phyloP scores from a whole-genome alignment of 92 coral and sea anemone genomes.

The Zoanthus sansibaricus region DNA sequence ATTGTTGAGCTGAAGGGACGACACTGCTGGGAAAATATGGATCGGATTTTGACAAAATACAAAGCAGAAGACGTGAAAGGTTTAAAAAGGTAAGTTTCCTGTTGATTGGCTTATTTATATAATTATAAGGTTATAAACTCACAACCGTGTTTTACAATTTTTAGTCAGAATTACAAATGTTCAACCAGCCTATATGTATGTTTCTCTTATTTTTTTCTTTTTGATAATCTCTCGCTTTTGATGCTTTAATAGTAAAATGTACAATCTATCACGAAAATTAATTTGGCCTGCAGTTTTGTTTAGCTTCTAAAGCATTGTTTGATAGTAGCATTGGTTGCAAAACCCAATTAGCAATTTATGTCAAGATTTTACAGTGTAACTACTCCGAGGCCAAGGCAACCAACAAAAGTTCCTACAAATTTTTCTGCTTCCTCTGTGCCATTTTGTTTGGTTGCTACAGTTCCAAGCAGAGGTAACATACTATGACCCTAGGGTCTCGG shows the following conservation, averaged over 20 bases:
- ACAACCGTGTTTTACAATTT: constrained; percentile 41
- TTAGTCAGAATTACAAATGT: constrained; percentile 47
- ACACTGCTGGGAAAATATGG: constrained; percentile 58
- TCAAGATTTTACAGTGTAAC: background rate
- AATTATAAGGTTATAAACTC: constrained; percentile 36
- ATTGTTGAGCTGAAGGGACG: constrained; percentile 52
- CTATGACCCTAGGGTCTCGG: too few relatives aligned
- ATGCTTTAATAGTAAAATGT: too few relatives aligned
- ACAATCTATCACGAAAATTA: background rate
- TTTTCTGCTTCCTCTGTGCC: too few relatives aligned
- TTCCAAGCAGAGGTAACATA: too few relatives aligned
- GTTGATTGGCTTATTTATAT: constrained; percentile 36
- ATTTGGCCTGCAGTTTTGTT: constrained; percentile 55
- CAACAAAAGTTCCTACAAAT: too few relatives aligned
- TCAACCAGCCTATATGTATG: constrained; percentile 44
- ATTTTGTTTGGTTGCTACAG: too few relatives aligned
- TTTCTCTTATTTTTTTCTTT: constrained; percentile 51
- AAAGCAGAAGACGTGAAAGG: constrained; percentile 48
- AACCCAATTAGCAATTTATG: constrained; percentile 35
- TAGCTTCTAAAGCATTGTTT: constrained; percentile 19
- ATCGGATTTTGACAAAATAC: constrained; percentile 57
- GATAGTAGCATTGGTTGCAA: constrained; percentile 39
- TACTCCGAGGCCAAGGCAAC: background rate
- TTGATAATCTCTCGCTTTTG: constrained; percentile 54
- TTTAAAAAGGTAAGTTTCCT: constrained; percentile 57